A percentile compares a stretch with the other conserved stretches of the same genome.
Conservation (phyloP, 2,888 invertebrate species). For the Halictus ligatus region DNA sequence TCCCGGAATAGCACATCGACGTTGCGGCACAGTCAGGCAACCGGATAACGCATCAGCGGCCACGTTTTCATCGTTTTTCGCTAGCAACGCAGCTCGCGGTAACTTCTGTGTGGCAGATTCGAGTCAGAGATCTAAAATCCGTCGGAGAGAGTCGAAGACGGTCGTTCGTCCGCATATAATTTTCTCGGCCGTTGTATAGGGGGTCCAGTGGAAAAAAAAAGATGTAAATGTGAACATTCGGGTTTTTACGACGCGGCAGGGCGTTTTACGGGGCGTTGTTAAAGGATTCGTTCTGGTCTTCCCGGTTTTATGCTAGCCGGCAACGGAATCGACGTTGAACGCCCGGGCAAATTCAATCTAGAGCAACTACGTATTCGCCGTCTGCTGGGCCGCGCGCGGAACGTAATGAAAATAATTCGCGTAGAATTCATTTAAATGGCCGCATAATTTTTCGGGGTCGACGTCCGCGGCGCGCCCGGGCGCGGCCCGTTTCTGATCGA, state of each 20-base stretch:
- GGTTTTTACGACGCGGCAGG: conserved; percentile 25
- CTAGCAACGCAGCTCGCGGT: neutral
- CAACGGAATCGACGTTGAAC: neutral
- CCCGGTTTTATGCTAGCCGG: neutral
- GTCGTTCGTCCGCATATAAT: neutral
- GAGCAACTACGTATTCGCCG: neutral
- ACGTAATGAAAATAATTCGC: neutral
- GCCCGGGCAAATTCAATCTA: neutral
- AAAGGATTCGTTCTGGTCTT: conserved; percentile 5
- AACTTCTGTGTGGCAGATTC: neutral
- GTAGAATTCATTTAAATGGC: conserved; percentile 16
- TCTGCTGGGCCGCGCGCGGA: neutral
- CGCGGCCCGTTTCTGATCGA: conserved; percentile 16
- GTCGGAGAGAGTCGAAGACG: neutral
- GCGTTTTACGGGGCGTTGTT: conserved; percentile 40
- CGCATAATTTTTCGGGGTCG: conserved; percentile 13
- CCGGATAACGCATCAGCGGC: neutral
- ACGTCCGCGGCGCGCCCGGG: neutral
- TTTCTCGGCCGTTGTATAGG: neutral
- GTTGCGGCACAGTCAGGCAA: neutral
- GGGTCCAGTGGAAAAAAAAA: neutral
- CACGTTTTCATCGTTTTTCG: neutral
- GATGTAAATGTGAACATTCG: conserved; percentile 22
- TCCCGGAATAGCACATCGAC: neutral
- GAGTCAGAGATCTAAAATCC: neutral